Percentiles rank a stretch among this genome's conserved stretches.
These are phyloP conservation scores for Leptonema lineaticorne DNA, from an alignment of 1,140 invertebrate genomes.

Conservation along the genomic window DNA sequence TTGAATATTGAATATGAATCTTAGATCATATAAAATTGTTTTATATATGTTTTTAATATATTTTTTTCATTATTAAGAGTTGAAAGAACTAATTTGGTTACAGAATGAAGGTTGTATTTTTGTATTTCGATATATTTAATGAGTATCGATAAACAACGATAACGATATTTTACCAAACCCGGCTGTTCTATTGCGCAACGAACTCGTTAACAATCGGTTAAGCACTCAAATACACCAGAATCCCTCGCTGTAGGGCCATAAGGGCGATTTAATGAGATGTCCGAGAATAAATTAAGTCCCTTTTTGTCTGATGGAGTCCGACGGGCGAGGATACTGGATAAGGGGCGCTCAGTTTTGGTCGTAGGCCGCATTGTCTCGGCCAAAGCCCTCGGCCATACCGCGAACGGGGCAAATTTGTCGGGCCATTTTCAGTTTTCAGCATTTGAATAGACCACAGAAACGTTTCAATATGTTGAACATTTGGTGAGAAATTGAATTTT, in stretches of 20 bases:
- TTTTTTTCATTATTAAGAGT: too few species aligned
- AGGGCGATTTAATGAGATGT: constrained; percentile 21
- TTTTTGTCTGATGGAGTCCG: constrained; percentile 19
- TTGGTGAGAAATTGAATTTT: neutral
- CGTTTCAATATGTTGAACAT: constrained; percentile 15
- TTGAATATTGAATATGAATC: too few species aligned
- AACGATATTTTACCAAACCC: neutral
- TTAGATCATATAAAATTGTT: too few species aligned
- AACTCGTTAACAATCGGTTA: constrained; percentile 16
- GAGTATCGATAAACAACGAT: too few species aligned
- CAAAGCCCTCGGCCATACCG: too few species aligned
- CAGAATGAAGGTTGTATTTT: too few species aligned
- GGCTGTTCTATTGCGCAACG: constrained; percentile 1
- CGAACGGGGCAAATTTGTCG: constrained; percentile 13
- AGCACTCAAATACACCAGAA: neutral
- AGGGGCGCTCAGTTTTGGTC: neutral
- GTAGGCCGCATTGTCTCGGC: too few species aligned
- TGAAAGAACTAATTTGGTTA: too few species aligned
- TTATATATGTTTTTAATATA: neutral
- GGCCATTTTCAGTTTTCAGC: constrained; percentile 13
- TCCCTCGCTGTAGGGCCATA: constrained; percentile 6
- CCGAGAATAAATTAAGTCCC: constrained; percentile 24
- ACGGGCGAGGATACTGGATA: too few species aligned
- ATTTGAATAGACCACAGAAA: constrained; percentile 1
- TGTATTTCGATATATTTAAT: too few species aligned